A percentile compares a stretch with the other conserved stretches of the same genome.
Conservation (phyloP, 2,113 vertebrate genomes). For the Tympanuchus pallidicinctus region DNA sequence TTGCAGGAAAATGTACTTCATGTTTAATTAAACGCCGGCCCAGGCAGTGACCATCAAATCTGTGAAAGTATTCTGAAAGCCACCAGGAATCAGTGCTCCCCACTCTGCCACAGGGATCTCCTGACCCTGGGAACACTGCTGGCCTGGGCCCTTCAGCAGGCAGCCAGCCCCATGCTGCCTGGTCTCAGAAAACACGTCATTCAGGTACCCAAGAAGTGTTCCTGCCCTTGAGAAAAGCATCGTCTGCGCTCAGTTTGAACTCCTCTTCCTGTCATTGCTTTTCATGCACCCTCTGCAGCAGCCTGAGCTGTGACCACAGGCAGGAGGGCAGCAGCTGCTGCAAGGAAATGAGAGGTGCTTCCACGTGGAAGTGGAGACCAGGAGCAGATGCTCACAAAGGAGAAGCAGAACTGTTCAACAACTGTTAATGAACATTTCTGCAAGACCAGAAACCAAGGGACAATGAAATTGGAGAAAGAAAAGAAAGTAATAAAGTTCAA, state of each 20-base stretch:
- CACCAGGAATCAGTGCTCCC: not conserved
- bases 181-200: not conserved
- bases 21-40: not conserved
- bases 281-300: not conserved
- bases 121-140: rapidly evolving
- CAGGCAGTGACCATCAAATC: not conserved
- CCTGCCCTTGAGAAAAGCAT: not conserved
- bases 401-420: rapidly evolving
- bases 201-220: not conserved
- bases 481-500: not conserved
- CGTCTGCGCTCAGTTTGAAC: not conserved
- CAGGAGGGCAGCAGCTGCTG: not conserved
- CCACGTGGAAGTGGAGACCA: rapidly evolving
- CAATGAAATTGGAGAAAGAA: rapidly evolving
- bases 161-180: not conserved
- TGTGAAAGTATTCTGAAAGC: not conserved
- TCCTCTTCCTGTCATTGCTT: not conserved
- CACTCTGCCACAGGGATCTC: not conserved
- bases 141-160: rapidly evolving
- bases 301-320: rapidly evolving
- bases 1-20: not conserved
- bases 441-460: not conserved
- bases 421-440: rapidly evolving
- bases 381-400: not conserved
- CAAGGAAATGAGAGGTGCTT: not conserved